Conservation (phyloP, 2,113 vertebrate species). For the Melanostigma gelatinosum region DNA sequence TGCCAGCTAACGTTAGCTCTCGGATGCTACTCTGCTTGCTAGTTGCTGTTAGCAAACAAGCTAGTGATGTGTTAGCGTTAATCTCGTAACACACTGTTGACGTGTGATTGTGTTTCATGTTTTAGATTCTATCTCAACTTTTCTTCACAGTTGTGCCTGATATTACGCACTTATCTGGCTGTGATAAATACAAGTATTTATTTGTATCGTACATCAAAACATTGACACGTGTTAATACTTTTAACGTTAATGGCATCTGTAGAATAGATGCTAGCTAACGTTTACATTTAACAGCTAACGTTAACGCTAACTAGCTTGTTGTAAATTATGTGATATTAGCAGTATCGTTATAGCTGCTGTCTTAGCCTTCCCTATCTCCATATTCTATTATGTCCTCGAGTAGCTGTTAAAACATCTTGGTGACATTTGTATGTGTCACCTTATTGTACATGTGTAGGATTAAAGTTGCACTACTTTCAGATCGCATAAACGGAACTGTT, state of each 20-base stretch:
- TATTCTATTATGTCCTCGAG: not conserved
- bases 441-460: not conserved
- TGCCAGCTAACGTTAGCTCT: conserved; percentile 43
- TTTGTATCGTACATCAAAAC: not conserved
- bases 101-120: conserved; percentile 7
- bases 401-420: not conserved
- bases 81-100: not conserved
- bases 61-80: conserved; percentile 13
- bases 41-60: conserved; percentile 45
- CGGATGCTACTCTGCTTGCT: conserved; percentile 39
- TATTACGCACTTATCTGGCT: not conserved
- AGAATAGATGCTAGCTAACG: not conserved
- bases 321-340: not conserved
- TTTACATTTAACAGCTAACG: not conserved
- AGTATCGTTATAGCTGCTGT: no score
- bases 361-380: no score
- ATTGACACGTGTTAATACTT: not conserved
- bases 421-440: not conserved
- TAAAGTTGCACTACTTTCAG: not conserved
- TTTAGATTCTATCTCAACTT: not conserved
- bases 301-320: not conserved
- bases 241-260: not conserved
- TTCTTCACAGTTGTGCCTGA: not conserved
- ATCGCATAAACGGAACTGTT: not conserved
- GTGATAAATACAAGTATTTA: not conserved